These are phyloP conservation scores for Noctuana brunneofusca DNA, from an alignment of 2,888 invertebrate genomes.

Conservation along the genomic window DNA sequence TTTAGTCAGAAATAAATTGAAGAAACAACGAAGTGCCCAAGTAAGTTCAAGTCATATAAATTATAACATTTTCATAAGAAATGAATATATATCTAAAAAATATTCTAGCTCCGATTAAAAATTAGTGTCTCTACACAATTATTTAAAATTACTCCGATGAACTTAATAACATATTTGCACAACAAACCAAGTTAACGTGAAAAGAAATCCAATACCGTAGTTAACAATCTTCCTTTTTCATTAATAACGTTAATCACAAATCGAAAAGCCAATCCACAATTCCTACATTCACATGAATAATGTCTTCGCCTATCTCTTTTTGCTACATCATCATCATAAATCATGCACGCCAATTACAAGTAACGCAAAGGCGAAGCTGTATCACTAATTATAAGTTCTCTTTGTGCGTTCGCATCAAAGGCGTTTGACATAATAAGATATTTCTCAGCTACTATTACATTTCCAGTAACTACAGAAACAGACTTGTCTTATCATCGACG, in stretches of 20 bases:
- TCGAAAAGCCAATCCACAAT: constrained; percentile 23
- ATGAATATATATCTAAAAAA: not conserved
- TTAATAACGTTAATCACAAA: constrained; percentile 11
- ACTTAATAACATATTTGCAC: not conserved
- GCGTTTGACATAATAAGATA: constrained; percentile 36
- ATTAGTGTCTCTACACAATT: too few relatives aligned
- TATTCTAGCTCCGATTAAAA: not conserved
- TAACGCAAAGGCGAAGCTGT: constrained; percentile 37
- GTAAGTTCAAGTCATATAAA: too few relatives aligned
- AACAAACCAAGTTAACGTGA: not conserved
- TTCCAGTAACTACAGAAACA: constrained; percentile 19
- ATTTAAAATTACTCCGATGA: not conserved
- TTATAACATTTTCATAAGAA: too few relatives aligned
- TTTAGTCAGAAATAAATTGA: too few relatives aligned
- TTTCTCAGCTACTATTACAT: constrained; percentile 33
- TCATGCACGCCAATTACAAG: constrained; percentile 41
- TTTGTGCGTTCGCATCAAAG: constrained; percentile 42
- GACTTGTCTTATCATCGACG: constrained; percentile 15
- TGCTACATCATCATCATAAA: constrained; percentile 38
- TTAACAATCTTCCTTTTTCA: not conserved
- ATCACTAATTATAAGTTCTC: constrained; percentile 41
- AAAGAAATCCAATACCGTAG: not conserved
- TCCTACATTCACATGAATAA: constrained; percentile 29
- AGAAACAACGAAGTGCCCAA: too few relatives aligned
- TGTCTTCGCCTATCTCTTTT: constrained; percentile 27